Evolutionary conservation across 2,888 invertebrate species (phyloP), one percentile per base, ranked within the genome.

Genomic region (Oscheius myriophilus): DNA sequence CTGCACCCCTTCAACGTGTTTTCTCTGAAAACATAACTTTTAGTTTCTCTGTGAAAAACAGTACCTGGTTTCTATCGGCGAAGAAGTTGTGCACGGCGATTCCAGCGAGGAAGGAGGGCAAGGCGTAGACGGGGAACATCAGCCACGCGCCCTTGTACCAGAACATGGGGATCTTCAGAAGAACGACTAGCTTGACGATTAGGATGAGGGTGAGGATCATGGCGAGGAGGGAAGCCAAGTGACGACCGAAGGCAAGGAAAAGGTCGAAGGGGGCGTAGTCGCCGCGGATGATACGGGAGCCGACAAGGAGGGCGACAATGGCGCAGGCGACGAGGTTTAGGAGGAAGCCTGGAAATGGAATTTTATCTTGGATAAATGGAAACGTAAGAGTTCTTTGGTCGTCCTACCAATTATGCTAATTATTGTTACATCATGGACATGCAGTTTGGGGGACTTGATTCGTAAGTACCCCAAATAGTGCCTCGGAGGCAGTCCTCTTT

Each of bases 1-100:
- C 76, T 86, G 87, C 14, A 87, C 73, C 74, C 82, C 81, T 75
- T 89, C 89, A 26, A 86, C 77, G 55, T 84, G 77, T 75, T 62
- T 46, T 46, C 72, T 73, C 58, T 68, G 57, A 59, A 70, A 45
- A 26, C 7, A 18, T 6, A 23, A 25, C 4, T 14, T 3, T 16
- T 33, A n/a, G n/a, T n/a, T n/a, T n/a, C n/a, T n/a, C n/a, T n/a
- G n/a, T n/a, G n/a, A n/a, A n/a, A n/a, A n/a, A n/a, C n/a, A n/a
- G n/a, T 33, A 33, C 33, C 33, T 33, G 33, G 9, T 33, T 33
- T 9, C 33, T 33, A 9, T 33, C 33, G 33, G 33, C 33, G 33
- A 33, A 33, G 33, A 33, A 33, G 33, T 33, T 33, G 33, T 61
- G 21, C 26, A 61, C 46, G 33, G 46, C 26, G 2, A 61, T 26